Percentiles rank a stretch among this genome's conserved stretches.
Conservation (phyloP, 2,797 vertebrate genomes). For the Ctenopoma kingsleyae region DNA sequence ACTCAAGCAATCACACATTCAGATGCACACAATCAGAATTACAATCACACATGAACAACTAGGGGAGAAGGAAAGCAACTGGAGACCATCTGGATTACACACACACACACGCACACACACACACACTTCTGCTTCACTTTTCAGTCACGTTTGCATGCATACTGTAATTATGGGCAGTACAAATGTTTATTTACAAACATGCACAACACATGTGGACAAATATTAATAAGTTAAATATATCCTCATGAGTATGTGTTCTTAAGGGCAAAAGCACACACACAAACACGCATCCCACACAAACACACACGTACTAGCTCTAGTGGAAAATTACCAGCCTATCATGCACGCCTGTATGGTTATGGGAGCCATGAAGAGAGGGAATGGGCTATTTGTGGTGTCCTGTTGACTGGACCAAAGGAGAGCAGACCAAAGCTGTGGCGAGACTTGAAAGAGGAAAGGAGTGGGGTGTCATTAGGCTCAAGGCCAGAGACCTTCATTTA, state of each 20-base stretch:
- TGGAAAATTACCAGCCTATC: slow-evolving; percentile 67
- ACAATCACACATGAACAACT: neutral
- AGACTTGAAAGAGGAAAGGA: slow-evolving; percentile 66
- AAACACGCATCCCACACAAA: slow-evolving; percentile 16
- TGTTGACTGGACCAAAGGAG: slow-evolving; percentile 66
- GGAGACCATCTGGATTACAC: slow-evolving; percentile 27
- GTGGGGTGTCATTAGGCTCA: slow-evolving; percentile 64
- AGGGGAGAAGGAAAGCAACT: slow-evolving; percentile 10
- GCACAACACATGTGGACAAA: slow-evolving; percentile 28
- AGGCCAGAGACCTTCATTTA: slow-evolving; percentile 66
- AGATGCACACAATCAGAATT: slow-evolving; percentile 4
- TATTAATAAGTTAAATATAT: slow-evolving; percentile 30
- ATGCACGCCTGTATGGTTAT: slow-evolving; percentile 49
- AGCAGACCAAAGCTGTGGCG: slow-evolving; percentile 60
- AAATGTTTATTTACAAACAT: slow-evolving; percentile 46
- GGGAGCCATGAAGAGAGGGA: slow-evolving; percentile 58
- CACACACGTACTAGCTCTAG: slow-evolving; percentile 42
- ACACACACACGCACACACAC: slow-evolving; percentile 7
- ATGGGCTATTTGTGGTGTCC: slow-evolving; percentile 70
- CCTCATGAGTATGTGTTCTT: slow-evolving; percentile 15
- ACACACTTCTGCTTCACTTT: slow-evolving; percentile 20
- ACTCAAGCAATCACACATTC: slow-evolving; percentile 4
- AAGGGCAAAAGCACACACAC: slow-evolving; percentile 1
- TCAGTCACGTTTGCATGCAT: slow-evolving; percentile 32
- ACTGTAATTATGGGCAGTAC: slow-evolving; percentile 15